A percentile compares a stretch with the other conserved stretches of the same genome.
phyloP scores from a whole-genome alignment of 2,797 vertebrate species.

The Acropternis orthonyx region DNA sequence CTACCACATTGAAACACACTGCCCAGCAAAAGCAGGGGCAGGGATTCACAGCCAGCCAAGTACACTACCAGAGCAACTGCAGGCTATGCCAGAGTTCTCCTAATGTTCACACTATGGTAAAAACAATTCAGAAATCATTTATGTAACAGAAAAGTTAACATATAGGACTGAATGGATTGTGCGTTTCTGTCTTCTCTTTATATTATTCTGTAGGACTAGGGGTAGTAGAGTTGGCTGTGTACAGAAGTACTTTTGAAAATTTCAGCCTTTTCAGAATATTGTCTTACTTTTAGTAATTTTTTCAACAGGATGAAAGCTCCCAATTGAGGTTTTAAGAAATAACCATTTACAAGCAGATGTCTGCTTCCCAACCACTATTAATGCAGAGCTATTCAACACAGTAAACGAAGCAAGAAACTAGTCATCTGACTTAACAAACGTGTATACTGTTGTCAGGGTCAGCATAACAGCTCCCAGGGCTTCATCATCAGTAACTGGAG shows the following conservation, averaged over 20 bases:
- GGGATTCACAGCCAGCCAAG: neutral
- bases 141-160: neutral
- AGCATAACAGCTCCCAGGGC: neutral
- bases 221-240: fast-evolving
- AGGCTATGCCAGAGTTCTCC: neutral
- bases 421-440: neutral
- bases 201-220: neutral
- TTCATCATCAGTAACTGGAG: neutral
- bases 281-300: neutral
- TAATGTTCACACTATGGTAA: neutral
- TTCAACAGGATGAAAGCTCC: neutral
- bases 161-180: neutral
- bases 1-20: neutral
- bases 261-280: neutral
- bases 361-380: neutral
- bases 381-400: neutral
- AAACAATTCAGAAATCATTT: neutral
- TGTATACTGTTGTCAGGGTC: neutral
- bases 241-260: neutral
- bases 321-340: neutral
- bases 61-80: neutral
- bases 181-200: neutral
- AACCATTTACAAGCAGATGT: neutral
- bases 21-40: neutral
- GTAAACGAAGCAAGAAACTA: neutral